Conservation (phyloP, 2,113 vertebrate genomes). For the Epinephelus moara region DNA sequence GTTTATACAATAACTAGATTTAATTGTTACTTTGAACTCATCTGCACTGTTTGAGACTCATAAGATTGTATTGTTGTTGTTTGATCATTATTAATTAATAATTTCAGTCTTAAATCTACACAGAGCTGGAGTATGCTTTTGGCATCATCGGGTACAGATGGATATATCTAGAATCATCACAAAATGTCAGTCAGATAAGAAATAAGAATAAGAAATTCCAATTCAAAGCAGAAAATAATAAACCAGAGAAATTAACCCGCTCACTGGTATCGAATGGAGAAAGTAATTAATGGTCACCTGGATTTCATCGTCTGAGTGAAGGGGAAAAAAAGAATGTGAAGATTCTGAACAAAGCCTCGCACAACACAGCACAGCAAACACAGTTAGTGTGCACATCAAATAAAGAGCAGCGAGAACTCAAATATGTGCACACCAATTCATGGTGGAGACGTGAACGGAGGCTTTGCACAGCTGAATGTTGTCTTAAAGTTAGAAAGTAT, state of each 20-base stretch:
- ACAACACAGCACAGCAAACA: slow-evolving; percentile 7
- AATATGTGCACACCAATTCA: neutral
- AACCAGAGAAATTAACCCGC: neutral
- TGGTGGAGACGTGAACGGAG: neutral
- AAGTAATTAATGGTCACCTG: neutral
- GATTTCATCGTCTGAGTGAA: neutral
- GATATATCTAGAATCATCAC: neutral
- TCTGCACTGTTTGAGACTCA: neutral
- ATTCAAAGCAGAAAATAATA: slow-evolving; percentile 21
- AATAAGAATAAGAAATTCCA: neutral
- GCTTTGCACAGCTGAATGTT: neutral
- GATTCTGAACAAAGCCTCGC: neutral
- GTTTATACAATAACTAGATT: neutral
- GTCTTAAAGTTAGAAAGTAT: neutral
- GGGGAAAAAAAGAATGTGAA: neutral
- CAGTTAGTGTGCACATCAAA: slow-evolving; percentile 15
- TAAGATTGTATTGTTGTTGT: neutral
- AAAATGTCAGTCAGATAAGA: neutral
- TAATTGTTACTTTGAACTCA: neutral
- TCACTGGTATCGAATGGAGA: slow-evolving; percentile 9
- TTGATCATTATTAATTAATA: slow-evolving; percentile 1
- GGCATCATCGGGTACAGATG: neutral
- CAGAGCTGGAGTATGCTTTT: neutral
- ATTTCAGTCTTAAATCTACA: neutral
- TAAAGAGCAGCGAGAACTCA: slow-evolving; percentile 6